Conservation (phyloP, 2,888 invertebrate species). For the Helleia helle region DNA sequence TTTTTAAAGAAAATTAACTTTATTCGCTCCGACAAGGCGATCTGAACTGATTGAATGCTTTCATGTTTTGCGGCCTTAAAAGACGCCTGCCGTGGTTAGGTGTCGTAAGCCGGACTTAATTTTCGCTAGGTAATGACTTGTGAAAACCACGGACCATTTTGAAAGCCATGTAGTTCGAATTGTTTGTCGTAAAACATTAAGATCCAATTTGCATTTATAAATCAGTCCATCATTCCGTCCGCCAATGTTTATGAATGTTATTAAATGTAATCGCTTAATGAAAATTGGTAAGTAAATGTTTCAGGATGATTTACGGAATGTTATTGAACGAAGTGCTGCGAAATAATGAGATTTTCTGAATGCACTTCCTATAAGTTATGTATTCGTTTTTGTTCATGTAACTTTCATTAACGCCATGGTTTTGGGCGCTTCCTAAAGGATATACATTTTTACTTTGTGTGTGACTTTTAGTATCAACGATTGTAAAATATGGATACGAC, state of each 20-base stretch:
- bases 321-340: neutral
- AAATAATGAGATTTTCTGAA: slow-evolving; percentile 3
- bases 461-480: too few species aligned
- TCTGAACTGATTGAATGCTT: slow-evolving; percentile 49
- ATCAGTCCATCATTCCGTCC: neutral
- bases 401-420: too few species aligned
- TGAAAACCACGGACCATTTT: slow-evolving; percentile 36
- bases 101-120: slow-evolving; percentile 49
- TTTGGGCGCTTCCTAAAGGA: too few species aligned
- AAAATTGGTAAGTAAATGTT: slow-evolving; percentile 2
- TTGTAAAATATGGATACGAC: too few species aligned
- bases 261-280: slow-evolving; percentile 4
- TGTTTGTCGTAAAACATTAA: slow-evolving; percentile 22
- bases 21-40: neutral
- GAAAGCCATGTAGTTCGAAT: slow-evolving; percentile 34
- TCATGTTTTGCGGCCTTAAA: slow-evolving; percentile 55
- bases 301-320: neutral
- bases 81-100: slow-evolving; percentile 36
- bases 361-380: too few species aligned
- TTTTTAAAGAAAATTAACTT: too few species aligned
- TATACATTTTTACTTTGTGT: too few species aligned
- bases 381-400: too few species aligned
- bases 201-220: neutral
- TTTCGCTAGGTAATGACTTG: slow-evolving; percentile 46
- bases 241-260: neutral